These are phyloP conservation scores for Apodemia zela DNA, from an alignment of 2,888 invertebrate species.

Conservation along the genomic window DNA sequence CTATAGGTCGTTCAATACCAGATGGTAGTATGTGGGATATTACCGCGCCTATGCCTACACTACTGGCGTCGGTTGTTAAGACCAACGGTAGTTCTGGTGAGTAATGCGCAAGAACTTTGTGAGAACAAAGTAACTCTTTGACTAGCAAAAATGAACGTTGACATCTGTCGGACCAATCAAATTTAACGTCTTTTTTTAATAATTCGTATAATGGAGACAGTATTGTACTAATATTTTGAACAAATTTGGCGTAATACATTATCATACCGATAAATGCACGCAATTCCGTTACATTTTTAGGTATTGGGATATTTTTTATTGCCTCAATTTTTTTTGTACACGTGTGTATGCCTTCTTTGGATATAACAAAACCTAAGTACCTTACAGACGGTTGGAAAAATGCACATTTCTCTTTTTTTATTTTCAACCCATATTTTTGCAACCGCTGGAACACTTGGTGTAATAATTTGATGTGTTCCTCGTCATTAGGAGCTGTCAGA, in stretches of 20 bases:
- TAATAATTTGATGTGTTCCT: not conserved
- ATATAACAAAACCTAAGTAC: conserved; percentile 18
- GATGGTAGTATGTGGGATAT: conserved; percentile 23
- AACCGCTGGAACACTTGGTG: not conserved
- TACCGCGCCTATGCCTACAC: conserved; percentile 31
- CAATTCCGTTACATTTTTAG: conserved; percentile 27
- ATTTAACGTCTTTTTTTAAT: conserved; percentile 21
- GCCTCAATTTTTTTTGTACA: conserved; percentile 11
- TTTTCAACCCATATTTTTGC: not conserved
- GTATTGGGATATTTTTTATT: conserved; percentile 14
- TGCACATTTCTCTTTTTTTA: conserved; percentile 11
- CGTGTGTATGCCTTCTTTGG: conserved; percentile 9
- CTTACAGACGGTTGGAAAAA: conserved; percentile 18
- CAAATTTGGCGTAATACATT: conserved; percentile 23
- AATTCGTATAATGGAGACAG: conserved; percentile 19
- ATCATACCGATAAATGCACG: conserved; percentile 23
- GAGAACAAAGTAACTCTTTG: conserved; percentile 18
- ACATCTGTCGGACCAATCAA: conserved; percentile 19
- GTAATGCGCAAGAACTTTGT: conserved; percentile 26
- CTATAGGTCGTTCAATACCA: conserved; percentile 27
- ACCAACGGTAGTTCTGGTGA: conserved; percentile 22
- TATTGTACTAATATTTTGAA: conserved; percentile 12
- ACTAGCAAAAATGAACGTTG: conserved; percentile 23
- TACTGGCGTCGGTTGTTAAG: conserved; percentile 25
- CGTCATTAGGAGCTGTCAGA: not conserved